These are phyloP conservation scores for Drosophila rubida DNA, from an alignment of 2,888 invertebrate species.

Conservation along the genomic window DNA sequence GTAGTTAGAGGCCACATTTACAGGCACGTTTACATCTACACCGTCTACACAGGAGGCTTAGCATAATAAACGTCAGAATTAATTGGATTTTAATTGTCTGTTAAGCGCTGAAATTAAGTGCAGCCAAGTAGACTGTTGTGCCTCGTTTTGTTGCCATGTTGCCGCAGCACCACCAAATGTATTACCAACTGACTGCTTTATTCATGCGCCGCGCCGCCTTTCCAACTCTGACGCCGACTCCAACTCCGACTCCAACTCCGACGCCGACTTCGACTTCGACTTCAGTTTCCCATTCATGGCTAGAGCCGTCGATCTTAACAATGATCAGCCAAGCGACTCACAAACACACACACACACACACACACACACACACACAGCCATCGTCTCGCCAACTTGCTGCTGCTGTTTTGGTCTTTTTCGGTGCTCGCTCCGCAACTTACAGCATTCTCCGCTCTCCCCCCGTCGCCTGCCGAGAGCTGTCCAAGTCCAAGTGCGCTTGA, in stretches of 20 bases:
- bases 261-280: slow-evolving; percentile 10
- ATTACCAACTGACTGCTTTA: slow-evolving; percentile 77
- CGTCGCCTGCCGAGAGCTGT: slow-evolving; percentile 38
- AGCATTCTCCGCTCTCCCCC: too few relatives aligned
- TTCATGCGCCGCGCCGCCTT: slow-evolving; percentile 67
- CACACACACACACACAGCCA: slow-evolving; percentile 26
- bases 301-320: slow-evolving; percentile 72
- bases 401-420: slow-evolving; percentile 30
- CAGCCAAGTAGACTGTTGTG: slow-evolving; percentile 74
- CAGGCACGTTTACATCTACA: slow-evolving; percentile 52
- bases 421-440: slow-evolving; percentile 13
- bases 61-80: slow-evolving; percentile 85
- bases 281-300: slow-evolving; percentile 66
- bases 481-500: slow-evolving; percentile 51
- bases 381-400: slow-evolving; percentile 12
- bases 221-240: slow-evolving; percentile 24
- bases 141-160: slow-evolving; percentile 22
- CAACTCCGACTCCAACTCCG: slow-evolving; percentile 24
- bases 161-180: slow-evolving; percentile 59
- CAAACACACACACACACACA: slow-evolving; percentile 32
- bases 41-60: slow-evolving; percentile 77
- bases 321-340: slow-evolving; percentile 75
- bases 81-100: slow-evolving; percentile 85
- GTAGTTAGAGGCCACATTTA: slow-evolving; percentile 45
- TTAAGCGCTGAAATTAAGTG: slow-evolving; percentile 83